phyloP scores from a whole-genome alignment of 2,113 vertebrate species.

The Circaetus cinerascens region DNA sequence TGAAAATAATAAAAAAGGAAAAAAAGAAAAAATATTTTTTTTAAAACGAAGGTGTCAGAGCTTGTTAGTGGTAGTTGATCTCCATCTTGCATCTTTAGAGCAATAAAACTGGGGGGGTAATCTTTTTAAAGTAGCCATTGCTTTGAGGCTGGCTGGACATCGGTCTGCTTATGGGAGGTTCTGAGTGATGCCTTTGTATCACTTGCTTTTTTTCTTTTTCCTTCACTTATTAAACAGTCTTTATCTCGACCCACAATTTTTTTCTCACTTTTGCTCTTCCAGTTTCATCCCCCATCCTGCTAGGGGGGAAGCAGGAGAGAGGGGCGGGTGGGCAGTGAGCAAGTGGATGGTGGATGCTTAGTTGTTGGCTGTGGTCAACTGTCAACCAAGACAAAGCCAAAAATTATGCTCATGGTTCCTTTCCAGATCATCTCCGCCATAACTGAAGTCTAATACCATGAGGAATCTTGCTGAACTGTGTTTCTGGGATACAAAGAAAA shows the following conservation, averaged over 20 bases:
- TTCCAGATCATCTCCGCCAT: background rate
- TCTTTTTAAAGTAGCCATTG: background rate
- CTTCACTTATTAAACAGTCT: background rate
- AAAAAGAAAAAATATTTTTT: background rate
- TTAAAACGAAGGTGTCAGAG: background rate
- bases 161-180: fast-evolving
- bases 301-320: background rate
- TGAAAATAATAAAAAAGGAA: background rate
- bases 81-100: background rate
- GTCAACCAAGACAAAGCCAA: background rate
- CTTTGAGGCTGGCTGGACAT: background rate
- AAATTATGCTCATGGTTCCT: background rate
- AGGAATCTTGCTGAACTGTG: background rate
- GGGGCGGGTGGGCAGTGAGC: no score
- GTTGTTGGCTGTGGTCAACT: background rate
- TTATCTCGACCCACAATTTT: background rate
- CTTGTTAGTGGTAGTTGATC: background rate
- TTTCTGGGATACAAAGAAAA: background rate
- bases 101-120: background rate
- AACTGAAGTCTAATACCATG: background rate
- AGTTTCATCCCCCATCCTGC: background rate
- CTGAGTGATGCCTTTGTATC: background rate
- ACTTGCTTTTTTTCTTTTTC: background rate
- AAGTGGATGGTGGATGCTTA: background rate
- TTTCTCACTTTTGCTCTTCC: background rate